phyloP scores from a whole-genome alignment of 2,888 invertebrate genomes.

The Stenchaetothrips biformis region DNA sequence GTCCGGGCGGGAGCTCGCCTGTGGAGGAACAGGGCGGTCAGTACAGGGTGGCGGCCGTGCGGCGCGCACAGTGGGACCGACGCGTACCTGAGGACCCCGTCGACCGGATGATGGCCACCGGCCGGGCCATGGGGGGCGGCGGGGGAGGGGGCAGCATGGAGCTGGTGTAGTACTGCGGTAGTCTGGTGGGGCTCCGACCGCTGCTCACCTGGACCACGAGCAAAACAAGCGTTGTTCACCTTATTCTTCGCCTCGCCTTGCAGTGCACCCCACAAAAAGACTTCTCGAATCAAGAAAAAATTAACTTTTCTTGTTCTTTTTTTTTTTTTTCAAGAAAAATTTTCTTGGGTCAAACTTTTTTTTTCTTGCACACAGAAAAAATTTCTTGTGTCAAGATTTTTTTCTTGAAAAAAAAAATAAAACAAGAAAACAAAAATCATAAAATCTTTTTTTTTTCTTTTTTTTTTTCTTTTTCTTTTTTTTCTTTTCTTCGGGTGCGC shows the following conservation, averaged over 20 bases:
- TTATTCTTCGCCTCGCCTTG: no score
- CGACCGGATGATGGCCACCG: slow-evolving; percentile 91
- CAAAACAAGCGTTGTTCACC: slow-evolving; percentile 41
- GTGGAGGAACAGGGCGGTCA: neutral
- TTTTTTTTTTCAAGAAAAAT: no score
- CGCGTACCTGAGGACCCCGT: slow-evolving; percentile 55
- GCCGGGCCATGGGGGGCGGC: slow-evolving; percentile 91
- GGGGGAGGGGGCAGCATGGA: slow-evolving; percentile 94
- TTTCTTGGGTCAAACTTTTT: no score
- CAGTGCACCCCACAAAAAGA: no score
- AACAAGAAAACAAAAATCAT: no score
- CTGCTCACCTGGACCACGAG: slow-evolving; percentile 50
- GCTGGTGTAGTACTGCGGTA: slow-evolving; percentile 80
- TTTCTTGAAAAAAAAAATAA: no score
- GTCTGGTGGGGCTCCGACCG: slow-evolving; percentile 64
- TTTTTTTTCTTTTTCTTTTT: neutral
- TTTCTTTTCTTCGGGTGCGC: slow-evolving; percentile 58
- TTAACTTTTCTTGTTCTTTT: no score
- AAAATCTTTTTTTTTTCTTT: neutral
- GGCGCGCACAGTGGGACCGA: neutral
- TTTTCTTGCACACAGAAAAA: no score
- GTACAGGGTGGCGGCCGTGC: neutral
- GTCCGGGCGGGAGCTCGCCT: neutral
- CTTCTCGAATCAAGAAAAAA: no score
- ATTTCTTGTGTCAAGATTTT: no score